Conservation (phyloP, 2,113 vertebrate genomes). For the Bombycilla garrulus region DNA sequence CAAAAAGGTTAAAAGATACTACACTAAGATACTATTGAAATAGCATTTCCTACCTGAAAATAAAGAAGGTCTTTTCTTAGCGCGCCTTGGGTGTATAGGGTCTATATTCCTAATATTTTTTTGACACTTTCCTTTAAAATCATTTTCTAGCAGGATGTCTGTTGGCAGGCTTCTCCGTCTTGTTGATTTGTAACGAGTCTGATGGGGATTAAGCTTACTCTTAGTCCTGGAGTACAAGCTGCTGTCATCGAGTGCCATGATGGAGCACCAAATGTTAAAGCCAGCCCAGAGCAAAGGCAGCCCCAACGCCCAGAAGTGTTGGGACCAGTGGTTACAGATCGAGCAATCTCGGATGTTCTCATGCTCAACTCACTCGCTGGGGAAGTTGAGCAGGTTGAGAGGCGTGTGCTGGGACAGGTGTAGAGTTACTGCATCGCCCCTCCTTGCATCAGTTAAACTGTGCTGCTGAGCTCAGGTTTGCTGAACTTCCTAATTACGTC, state of each 20-base stretch:
- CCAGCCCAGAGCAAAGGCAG: background rate
- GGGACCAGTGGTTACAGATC: background rate
- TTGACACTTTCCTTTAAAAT: conserved; percentile 83
- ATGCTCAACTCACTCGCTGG: conserved; percentile 75
- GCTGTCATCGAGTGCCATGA: conserved; percentile 85
- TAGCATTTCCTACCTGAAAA: conserved; percentile 87
- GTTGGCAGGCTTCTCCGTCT: conserved; percentile 81
- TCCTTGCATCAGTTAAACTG: conserved; percentile 71
- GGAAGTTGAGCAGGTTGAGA: conserved; percentile 82
- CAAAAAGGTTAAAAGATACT: background rate
- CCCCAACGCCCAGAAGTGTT: background rate
- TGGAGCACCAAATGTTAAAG: background rate
- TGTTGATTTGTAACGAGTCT: conserved; percentile 67
- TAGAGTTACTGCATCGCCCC: conserved; percentile 84
- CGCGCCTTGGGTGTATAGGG: conserved; percentile 79
- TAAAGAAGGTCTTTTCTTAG: conserved; percentile 90
- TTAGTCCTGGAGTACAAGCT: conserved; percentile 75
- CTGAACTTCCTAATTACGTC: too few species aligned
- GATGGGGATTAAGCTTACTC: conserved; percentile 70
- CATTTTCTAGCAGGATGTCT: conserved; percentile 80
- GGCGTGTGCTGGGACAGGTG: conserved; percentile 84
- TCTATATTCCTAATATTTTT: conserved; percentile 77
- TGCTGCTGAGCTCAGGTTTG: too few species aligned
- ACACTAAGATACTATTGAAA: background rate
- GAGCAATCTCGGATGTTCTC: conserved; percentile 57